A percentile compares a stretch with the other conserved stretches of the same genome.
phyloP scores from a whole-genome alignment of 2,888 invertebrate genomes.

The Chrysomela aeneicollis region DNA sequence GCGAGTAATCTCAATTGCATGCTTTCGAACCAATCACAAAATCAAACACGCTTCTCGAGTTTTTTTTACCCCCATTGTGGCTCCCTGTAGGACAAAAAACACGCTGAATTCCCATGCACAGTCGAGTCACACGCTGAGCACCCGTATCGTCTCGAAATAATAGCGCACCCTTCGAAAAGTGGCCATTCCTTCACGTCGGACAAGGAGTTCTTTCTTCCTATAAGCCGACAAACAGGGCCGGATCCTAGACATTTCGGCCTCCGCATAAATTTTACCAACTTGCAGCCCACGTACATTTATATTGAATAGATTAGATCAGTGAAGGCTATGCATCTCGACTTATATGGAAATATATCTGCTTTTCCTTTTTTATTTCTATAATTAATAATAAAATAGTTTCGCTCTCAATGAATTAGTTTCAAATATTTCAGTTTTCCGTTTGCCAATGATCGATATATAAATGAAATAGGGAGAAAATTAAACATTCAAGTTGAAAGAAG shows the following conservation, averaged over 20 bases:
- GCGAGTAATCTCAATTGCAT: neutral
- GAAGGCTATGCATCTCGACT: too few relatives aligned
- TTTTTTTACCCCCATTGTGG: constrained; percentile 22
- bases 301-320: too few relatives aligned
- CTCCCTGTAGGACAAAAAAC: constrained; percentile 24
- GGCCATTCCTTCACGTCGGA: constrained; percentile 31
- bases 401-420: too few relatives aligned
- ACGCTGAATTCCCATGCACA: constrained; percentile 33
- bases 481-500: too few relatives aligned
- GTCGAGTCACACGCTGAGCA: constrained; percentile 39
- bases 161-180: constrained; percentile 37
- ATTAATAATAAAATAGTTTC: too few relatives aligned
- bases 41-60: constrained; percentile 28
- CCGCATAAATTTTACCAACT: too few relatives aligned
- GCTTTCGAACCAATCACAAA: constrained; percentile 14
- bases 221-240: constrained; percentile 17
- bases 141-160: constrained; percentile 35
- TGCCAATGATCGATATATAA: too few relatives aligned
- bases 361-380: too few relatives aligned
- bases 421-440: too few relatives aligned
- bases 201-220: constrained; percentile 20
- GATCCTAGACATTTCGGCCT: neutral
- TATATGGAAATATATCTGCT: too few relatives aligned
- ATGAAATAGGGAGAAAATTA: too few relatives aligned
- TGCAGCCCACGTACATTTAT: too few relatives aligned